Evolutionary conservation across 2,113 vertebrate genomes (phyloP), one percentile per base, ranked within the genome.

Genomic region (Spermophilus dauricus): DNA sequence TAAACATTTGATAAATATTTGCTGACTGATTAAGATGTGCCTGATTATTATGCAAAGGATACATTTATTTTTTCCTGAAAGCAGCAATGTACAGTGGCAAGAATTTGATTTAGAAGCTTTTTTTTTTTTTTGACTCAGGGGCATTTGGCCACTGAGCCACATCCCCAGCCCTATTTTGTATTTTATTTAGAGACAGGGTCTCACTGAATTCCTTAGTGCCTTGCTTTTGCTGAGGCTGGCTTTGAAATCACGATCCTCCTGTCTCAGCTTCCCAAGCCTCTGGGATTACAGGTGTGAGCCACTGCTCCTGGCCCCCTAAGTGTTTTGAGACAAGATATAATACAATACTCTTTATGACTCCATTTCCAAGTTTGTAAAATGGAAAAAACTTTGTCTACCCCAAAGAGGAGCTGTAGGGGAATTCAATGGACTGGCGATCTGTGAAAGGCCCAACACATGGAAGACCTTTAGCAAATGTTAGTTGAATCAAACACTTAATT

Each of bases 21-120:
- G 34, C 69, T 86, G 73, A 70, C 30, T 82, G 67, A 88, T 88
- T 96, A 94, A 89, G 58, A 58, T 16, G 56, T 51, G 4, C 16
- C 63, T 80, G 53, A 86, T 48, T 86, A 7, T 86, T 86, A 82
- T 70, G 85, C 32, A 93, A 96, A 92, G 22, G 17, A 86, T 81
- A 86, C 16, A 30, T 72, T 84, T 80, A 75, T 94, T 95, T 75
- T 95, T 95, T 77, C 80, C 51, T 48, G 45, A 89, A 87, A 92
- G 22, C 69, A 76, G 39, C 8, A 22, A 65, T 32, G 34, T 51
- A 61, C 11, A 77, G 24, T 73, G 14, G 58, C 8, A 92, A 92
- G 56, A 94, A 85, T 89, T 53, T 69, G 42, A 56, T 0, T 70
- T 76, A 94, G 83, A 45, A 89, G 58, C n/a, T 51, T 51, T 51